These are phyloP conservation scores for Drosophila grimshawi DNA, from an alignment of 1,140 invertebrate genomes.

Conservation along the genomic window DNA sequence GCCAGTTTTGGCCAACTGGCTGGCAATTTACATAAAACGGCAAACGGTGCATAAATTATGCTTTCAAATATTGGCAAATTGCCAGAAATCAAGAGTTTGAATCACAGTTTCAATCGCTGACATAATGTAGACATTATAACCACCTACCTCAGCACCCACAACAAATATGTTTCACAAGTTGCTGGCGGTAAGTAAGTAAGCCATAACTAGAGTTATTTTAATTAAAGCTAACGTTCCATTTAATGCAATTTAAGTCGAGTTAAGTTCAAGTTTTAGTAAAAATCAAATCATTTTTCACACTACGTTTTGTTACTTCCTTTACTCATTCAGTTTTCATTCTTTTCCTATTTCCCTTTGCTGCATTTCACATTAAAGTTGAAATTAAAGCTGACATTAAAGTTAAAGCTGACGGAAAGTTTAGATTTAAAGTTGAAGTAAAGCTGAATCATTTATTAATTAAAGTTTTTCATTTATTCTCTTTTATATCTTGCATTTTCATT, in stretches of 20 bases:
- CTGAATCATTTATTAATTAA: too few relatives aligned
- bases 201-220: too few relatives aligned
- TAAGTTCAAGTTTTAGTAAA: background rate
- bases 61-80: constrained; percentile 58
- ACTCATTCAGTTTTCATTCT: too few relatives aligned
- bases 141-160: too few relatives aligned
- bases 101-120: constrained; percentile 37
- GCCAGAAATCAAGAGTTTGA: constrained; percentile 45
- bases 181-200: too few relatives aligned
- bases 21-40: constrained; percentile 63
- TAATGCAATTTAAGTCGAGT: too few relatives aligned
- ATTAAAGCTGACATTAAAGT: background rate
- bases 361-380: background rate
- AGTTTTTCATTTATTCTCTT: too few relatives aligned
- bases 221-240: too few relatives aligned
- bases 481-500: too few relatives aligned
- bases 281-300: too few relatives aligned
- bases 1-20: constrained; percentile 36
- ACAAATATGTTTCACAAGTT: background rate
- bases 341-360: too few relatives aligned
- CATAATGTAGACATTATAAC: constrained; percentile 4
- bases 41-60: constrained; percentile 71
- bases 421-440: background rate
- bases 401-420: background rate
- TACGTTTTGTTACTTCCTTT: too few relatives aligned